Percentiles rank a stretch among this genome's conserved stretches.
phyloP scores from a whole-genome alignment of 2,888 invertebrate genomes.

The Sarcophaga subvicina region DNA sequence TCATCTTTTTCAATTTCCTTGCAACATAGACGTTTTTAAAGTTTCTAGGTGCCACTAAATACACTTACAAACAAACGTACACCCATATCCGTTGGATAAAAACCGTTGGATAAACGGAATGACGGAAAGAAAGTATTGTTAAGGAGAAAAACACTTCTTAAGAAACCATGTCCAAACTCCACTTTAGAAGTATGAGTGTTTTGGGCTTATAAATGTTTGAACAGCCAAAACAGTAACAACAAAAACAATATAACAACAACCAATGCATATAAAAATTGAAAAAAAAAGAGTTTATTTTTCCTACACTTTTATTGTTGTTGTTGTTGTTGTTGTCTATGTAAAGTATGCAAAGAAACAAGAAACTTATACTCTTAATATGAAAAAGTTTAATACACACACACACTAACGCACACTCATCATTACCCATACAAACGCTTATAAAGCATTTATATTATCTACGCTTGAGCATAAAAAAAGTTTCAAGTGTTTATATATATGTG shows the following conservation, averaged over 20 bases:
- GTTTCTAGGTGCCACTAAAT: slow-evolving; percentile 59
- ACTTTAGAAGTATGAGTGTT: slow-evolving; percentile 55
- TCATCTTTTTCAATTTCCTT: slow-evolving; percentile 48
- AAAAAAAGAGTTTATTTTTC: slow-evolving; percentile 31
- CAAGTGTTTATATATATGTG: not conserved
- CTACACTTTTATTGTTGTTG: not conserved
- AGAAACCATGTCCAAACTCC: slow-evolving; percentile 56
- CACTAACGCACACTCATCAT: too few species aligned
- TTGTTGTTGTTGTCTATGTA: not conserved
- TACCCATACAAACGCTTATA: too few species aligned
- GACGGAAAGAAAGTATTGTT: too few species aligned
- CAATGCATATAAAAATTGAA: slow-evolving; percentile 9
- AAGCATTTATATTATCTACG: too few species aligned
- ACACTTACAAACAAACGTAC: slow-evolving; percentile 30
- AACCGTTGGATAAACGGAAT: too few species aligned
- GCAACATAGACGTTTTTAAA: slow-evolving; percentile 41
- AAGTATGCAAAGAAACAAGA: slow-evolving; percentile 54
- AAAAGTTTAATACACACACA: slow-evolving; percentile 12
- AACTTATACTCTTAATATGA: slow-evolving; percentile 34
- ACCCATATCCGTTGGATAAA: not conserved
- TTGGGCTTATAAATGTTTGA: slow-evolving; percentile 62
- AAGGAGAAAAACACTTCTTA: slow-evolving; percentile 8
- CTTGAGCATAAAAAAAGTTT: not conserved
- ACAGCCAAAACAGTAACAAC: slow-evolving; percentile 6
- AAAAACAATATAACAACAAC: slow-evolving; percentile 11